Conservation (phyloP, 2,888 invertebrate species). For the Patella depressa region DNA sequence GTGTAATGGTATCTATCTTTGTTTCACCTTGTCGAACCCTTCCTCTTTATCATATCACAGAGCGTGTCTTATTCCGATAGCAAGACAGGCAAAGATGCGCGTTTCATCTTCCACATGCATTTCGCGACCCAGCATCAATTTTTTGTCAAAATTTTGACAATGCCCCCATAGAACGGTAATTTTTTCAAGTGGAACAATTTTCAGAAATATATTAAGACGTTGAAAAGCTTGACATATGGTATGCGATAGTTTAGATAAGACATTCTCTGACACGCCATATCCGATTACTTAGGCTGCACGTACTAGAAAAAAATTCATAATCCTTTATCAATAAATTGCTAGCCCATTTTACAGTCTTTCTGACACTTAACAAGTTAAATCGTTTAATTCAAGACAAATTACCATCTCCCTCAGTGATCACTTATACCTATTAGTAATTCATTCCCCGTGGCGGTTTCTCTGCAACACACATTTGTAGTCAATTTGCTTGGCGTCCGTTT, state of each 20-base stretch:
- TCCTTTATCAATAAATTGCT: neutral
- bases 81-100: neutral
- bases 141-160: slow-evolving; percentile 13
- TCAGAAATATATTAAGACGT: slow-evolving; percentile 5
- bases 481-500: slow-evolving; percentile 17
- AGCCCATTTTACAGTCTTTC: neutral
- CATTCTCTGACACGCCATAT: slow-evolving; percentile 1
- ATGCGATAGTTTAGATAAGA: slow-evolving; percentile 7
- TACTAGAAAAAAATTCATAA: neutral
- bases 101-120: slow-evolving; percentile 5
- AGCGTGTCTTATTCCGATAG: slow-evolving; percentile 1
- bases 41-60: slow-evolving; percentile 1
- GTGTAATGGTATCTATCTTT: slow-evolving; percentile 3
- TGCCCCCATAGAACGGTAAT: neutral
- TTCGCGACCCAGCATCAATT: neutral
- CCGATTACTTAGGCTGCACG: neutral
- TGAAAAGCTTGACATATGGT: slow-evolving; percentile 12
- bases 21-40: slow-evolving; percentile 3
- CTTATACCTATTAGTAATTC: slow-evolving; percentile 19
- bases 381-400: slow-evolving; percentile 10
- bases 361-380: slow-evolving; percentile 9
- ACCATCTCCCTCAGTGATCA: neutral
- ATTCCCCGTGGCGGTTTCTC: slow-evolving; percentile 7
- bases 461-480: slow-evolving; percentile 21
- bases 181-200: neutral